Base-by-base conservation (phyloP, 1,140 invertebrate genomes). In the Saccostrea echinata region DNA sequence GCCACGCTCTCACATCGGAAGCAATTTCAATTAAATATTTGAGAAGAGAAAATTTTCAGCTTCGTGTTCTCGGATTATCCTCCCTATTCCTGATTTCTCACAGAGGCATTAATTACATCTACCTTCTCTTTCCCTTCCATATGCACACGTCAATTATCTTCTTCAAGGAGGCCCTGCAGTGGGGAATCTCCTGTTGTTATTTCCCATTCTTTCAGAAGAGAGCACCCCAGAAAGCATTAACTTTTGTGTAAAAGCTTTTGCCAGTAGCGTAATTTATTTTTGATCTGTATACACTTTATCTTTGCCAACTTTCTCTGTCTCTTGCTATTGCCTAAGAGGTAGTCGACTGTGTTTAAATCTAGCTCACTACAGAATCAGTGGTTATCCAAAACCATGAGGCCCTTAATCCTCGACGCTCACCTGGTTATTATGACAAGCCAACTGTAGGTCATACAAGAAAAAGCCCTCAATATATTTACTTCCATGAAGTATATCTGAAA, bases 71-170 rank as follows among this genome's bases (percentile, higher is more conserved):
- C 30, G 12, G 68, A 76, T 76, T 30, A 30, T 8, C 27, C 1
- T 27, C 30, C 68, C 16, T 11, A 24, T 30, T 76, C 68, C 27
- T 16, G 68, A 13, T 30, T 27, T 76, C 68, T 30, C 27, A 30
- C 13, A 30, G 68, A 76, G 64, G 27, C 27, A 76, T 76, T 76
- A 76, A 76, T 76, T 76, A 76, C 30, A 27, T 2, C 24, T 76
- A 76, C 68, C 24, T 76, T 76, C 27, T 30, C 68, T 76, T 76
- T 76, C 27, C 27, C 68, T 30, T 76, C 68, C 68, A 76, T 30
- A 76, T 76, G 68, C 68, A 76, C 68, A 76, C 68, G 68, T 76
- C 68, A 76, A 76, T 76, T 76, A 76, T 30, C 64, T 68, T 68
- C 64, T 68, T n/a, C 13, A 35, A 18, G 16, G 68, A 76, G 68